Evolutionary conservation across 2,888 invertebrate species (phyloP).

Genomic region (Eutolmus rufibarbis): DNA sequence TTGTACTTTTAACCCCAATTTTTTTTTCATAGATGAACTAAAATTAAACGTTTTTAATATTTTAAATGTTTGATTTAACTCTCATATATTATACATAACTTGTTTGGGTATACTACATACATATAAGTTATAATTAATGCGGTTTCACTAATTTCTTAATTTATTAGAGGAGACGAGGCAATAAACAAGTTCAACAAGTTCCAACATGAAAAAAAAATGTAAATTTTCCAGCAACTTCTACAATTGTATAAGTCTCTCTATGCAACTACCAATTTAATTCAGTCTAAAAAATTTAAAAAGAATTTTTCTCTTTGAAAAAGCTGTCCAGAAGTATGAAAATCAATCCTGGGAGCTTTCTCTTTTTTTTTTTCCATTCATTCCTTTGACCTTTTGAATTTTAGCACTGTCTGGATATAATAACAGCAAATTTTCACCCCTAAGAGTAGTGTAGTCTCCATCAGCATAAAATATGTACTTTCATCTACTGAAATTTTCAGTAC

Average conservation of each 20-base stretch:
- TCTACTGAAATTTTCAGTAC: background rate
- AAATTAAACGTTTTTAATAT: no score
- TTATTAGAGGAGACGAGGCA: no score
- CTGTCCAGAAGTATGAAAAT: background rate
- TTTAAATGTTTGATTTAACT: no score
- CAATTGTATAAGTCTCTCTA: background rate
- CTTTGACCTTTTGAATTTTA: background rate
- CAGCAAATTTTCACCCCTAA: background rate
- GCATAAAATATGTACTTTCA: background rate
- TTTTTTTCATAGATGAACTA: no score
- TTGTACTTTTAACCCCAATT: no score
- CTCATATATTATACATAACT: no score
- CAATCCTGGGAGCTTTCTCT: background rate
- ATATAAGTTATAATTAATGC: no score
- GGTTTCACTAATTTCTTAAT: no score
- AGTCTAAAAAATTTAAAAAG: background rate
- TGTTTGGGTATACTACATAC: no score
- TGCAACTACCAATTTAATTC: background rate
- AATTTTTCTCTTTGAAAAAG: background rate
- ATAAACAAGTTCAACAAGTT: no score
- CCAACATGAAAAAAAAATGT: no score
- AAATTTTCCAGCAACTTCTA: no score
- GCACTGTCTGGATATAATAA: background rate
- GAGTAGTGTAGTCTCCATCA: background rate
- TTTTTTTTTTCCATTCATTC: background rate